Conservation (phyloP, 2,113 vertebrate species). For the Candoia aspera region DNA sequence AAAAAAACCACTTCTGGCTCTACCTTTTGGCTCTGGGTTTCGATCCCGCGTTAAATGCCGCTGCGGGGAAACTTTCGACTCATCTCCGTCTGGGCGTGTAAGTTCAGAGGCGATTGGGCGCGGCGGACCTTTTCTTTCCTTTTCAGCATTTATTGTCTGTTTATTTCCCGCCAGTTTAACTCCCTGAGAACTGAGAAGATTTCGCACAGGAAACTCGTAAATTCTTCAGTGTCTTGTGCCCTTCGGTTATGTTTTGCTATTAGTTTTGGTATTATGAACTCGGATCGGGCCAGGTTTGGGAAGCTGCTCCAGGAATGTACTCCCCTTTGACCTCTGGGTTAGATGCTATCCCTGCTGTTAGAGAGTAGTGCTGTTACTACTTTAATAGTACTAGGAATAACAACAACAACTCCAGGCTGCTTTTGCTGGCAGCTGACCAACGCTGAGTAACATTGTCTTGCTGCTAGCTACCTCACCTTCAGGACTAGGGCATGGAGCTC, state of each 20-base stretch:
- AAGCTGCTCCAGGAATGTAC: not conserved
- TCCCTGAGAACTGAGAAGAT: not conserved
- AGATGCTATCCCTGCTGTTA: not conserved
- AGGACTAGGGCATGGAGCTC: not conserved
- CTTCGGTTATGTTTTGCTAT: not conserved
- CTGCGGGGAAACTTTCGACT: constrained; percentile 43
- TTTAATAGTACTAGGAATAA: not conserved
- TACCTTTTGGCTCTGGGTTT: constrained; percentile 68
- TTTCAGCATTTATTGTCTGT: not conserved
- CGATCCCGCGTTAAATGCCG: rapidly evolving
- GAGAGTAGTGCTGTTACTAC: too few species aligned
- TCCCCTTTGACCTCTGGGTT: not conserved
- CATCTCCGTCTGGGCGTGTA: constrained; percentile 49
- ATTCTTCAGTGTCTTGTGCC: not conserved
- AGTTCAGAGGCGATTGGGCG: constrained; percentile 27
- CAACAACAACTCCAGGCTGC: not conserved
- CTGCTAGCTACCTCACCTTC: not conserved
- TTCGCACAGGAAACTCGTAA: not conserved
- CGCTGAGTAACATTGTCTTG: not conserved
- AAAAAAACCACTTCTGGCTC: constrained; percentile 62
- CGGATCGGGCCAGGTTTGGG: not conserved
- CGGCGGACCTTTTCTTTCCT: not conserved
- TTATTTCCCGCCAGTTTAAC: not conserved
- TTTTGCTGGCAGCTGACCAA: not conserved
- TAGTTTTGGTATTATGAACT: not conserved